Evolutionary conservation across 2,888 invertebrate species (phyloP).

Genomic region (Flexamia atlantica): DNA sequence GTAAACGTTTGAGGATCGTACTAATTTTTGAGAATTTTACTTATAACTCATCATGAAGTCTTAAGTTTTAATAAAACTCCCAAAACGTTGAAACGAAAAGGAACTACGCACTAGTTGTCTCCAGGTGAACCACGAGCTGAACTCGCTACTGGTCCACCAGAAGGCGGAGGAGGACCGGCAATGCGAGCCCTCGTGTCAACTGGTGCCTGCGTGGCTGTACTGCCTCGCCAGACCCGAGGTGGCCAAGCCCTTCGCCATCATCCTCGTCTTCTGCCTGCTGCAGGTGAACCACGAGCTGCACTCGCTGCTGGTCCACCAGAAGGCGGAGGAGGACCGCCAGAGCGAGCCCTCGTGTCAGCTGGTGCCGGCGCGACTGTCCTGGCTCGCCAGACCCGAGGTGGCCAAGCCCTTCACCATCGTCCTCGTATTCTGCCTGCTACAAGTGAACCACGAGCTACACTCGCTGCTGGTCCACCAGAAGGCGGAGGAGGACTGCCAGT

Average conservation of each 20-base stretch:
- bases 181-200: constrained; percentile 71
- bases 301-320: constrained; percentile 53
- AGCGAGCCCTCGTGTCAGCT: constrained; percentile 73
- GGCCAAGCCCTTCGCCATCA: constrained; percentile 84
- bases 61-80: too few relatives aligned
- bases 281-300: constrained; percentile 83
- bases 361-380: constrained; percentile 67
- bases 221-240: constrained; percentile 77
- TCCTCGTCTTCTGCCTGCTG: constrained; percentile 84
- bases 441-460: constrained; percentile 81
- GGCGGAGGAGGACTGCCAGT: constrained; percentile 73
- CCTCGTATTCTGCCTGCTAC: constrained; percentile 84
- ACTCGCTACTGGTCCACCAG: constrained; percentile 70
- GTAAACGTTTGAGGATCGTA: too few relatives aligned
- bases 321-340: constrained; percentile 73
- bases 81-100: too few relatives aligned
- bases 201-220: constrained; percentile 70
- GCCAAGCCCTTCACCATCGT: constrained; percentile 86
- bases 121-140: constrained; percentile 82
- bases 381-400: constrained; percentile 77
- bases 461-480: constrained; percentile 54
- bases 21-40: too few relatives aligned
- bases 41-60: too few relatives aligned
- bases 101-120: too few relatives aligned
- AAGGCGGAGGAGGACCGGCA: constrained; percentile 73